Percentiles rank a stretch among this genome's conserved stretches.
These are phyloP conservation scores for Aviceda subcristata DNA, from an alignment of 2,113 vertebrate species.

Conservation along the genomic window DNA sequence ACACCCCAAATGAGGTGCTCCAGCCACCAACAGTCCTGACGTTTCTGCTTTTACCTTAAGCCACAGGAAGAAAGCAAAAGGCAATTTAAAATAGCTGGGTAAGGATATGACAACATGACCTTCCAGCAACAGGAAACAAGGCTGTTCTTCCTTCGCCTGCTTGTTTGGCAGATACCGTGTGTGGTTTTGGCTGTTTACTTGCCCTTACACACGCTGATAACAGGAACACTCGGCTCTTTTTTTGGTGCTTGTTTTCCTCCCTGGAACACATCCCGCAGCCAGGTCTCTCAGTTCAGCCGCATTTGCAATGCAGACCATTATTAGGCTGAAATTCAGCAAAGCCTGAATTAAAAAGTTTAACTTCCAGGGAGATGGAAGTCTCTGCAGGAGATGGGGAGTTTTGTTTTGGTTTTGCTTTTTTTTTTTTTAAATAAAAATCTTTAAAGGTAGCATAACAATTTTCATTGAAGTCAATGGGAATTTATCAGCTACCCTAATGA, in stretches of 20 bases:
- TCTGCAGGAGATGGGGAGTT: neutral
- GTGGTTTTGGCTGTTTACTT: neutral
- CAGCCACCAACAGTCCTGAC: neutral
- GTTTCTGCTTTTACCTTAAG: neutral
- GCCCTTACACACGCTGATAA: neutral
- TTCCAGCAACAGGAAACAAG: neutral
- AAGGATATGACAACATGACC: neutral
- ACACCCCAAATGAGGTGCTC: neutral
- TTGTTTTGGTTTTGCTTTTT: too few species aligned
- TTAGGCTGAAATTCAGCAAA: neutral
- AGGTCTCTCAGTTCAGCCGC: neutral
- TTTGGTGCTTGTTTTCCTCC: neutral
- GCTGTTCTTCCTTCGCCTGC: neutral
- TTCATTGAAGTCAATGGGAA: neutral
- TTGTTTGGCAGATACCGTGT: rapidly evolving
- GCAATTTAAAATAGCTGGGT: neutral
- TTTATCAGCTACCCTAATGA: neutral
- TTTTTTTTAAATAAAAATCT: too few species aligned
- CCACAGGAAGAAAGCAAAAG: neutral
- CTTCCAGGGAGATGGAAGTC: neutral
- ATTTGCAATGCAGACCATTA: rapidly evolving
- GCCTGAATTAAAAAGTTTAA: neutral
- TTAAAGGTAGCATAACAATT: neutral
- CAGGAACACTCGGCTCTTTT: neutral
- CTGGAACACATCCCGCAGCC: neutral